phyloP scores from a whole-genome alignment of 1,140 invertebrate genomes.

The Zaprionus davidi region DNA sequence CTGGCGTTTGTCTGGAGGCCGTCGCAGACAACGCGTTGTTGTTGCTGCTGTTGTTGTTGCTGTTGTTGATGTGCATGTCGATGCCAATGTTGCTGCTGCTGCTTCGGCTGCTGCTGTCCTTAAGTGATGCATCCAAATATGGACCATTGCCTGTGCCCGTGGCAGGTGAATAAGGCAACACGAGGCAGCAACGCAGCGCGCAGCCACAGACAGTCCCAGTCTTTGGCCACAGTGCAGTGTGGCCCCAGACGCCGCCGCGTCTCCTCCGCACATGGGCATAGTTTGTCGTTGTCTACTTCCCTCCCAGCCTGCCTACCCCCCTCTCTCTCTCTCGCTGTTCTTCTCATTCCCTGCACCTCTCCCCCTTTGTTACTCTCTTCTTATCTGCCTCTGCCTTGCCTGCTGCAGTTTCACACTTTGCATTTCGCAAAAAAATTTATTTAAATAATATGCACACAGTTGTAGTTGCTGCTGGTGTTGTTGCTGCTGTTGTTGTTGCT shows the following conservation, averaged over 20 bases:
- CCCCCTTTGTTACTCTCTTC: not conserved
- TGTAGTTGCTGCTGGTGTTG: conserved; percentile 34
- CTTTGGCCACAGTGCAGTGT: not conserved
- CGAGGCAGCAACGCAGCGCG: not conserved
- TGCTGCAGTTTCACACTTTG: conserved; percentile 76
- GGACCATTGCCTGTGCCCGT: conserved; percentile 55
- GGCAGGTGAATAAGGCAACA: conserved; percentile 59
- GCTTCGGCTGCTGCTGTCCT: conserved; percentile 40
- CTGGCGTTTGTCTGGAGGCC: conserved; percentile 79
- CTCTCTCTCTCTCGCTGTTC: too few relatives aligned
- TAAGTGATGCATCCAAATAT: conserved; percentile 73
- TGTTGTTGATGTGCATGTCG: conserved; percentile 49
- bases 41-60: conserved; percentile 40
- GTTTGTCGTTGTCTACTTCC: conserved; percentile 17
- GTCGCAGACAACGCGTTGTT: conserved; percentile 56
- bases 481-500: conserved; percentile 21
- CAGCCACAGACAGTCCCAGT: not conserved
- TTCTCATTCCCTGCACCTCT: too few relatives aligned
- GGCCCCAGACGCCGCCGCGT: conserved; percentile 6
- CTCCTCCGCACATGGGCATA: conserved; percentile 35
- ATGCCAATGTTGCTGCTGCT: conserved; percentile 35
- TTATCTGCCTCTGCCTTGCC: conserved; percentile 16
- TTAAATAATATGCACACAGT: conserved; percentile 77
- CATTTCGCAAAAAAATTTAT: conserved; percentile 56
- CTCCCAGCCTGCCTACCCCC: not conserved